Conservation (phyloP, 35 echinoderm and acorn worm species). For the Holothuria glaberrima region DNA sequence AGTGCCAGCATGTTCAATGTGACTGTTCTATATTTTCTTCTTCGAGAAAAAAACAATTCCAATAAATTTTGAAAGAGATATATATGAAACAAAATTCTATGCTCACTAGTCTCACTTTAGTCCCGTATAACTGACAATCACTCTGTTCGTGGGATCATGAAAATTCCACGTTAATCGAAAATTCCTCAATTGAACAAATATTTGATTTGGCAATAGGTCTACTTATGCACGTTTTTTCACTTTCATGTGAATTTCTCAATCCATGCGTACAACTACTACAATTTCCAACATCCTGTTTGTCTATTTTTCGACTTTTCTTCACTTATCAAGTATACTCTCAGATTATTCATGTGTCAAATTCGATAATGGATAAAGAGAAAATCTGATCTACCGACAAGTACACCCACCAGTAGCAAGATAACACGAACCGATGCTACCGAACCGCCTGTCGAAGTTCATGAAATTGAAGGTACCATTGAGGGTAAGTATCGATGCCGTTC, state of each 20-base stretch:
- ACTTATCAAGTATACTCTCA: conserved; percentile 8
- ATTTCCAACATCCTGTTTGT: not conserved
- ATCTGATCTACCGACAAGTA: conserved; percentile 19
- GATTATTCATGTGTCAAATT: not conserved
- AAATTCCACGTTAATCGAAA: no score
- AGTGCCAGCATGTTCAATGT: not conserved
- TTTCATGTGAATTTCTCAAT: no score
- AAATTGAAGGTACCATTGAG: not conserved
- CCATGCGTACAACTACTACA: conserved; percentile 5
- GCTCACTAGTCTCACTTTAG: no score
- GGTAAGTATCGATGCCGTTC: not conserved
- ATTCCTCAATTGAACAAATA: no score
- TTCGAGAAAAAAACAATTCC: no score
- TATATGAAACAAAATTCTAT: not conserved
- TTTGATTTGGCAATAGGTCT: no score
- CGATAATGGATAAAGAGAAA: conserved; percentile 44
- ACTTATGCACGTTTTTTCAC: no score
- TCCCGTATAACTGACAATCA: no score
- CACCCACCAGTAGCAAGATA: conserved; percentile 29
- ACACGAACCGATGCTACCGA: not conserved
- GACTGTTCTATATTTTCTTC: no score
- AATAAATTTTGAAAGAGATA: no score
- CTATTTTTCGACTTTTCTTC: not conserved
- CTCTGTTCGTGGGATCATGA: no score
- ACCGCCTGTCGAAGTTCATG: not conserved